Percentiles rank a stretch among this genome's conserved stretches.
phyloP scores from a whole-genome alignment of 2,113 vertebrate species.

The Scomber japonicus region DNA sequence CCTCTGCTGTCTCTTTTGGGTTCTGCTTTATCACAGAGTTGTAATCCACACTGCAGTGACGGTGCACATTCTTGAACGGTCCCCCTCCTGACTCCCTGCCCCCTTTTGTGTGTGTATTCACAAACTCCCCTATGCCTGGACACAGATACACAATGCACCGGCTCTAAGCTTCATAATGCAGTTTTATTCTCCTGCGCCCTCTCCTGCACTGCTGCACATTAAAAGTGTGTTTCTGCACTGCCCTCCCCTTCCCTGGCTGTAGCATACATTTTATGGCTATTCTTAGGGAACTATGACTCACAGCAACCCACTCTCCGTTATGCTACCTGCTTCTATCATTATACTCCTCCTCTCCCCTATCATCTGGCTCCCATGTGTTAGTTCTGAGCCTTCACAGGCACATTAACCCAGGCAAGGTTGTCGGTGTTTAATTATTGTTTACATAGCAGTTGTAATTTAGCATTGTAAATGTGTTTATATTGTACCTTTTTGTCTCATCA shows the following conservation, averaged over 20 bases:
- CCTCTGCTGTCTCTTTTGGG: constrained; percentile 70
- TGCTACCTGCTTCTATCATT: constrained; percentile 62
- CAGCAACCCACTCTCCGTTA: constrained; percentile 60
- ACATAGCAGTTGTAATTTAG: no score
- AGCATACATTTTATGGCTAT: constrained; percentile 49
- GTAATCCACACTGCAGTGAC: constrained; percentile 68
- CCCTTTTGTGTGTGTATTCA: constrained; percentile 7
- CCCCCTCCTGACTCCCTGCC: constrained; percentile 12
- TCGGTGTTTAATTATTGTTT: not conserved
- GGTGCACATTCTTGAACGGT: constrained; percentile 72
- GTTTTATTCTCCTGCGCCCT: not conserved
- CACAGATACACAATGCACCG: not conserved
- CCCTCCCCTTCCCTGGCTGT: constrained; percentile 15
- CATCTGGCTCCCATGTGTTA: constrained; percentile 56
- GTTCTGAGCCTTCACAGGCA: constrained; percentile 21
- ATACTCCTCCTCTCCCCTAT: constrained; percentile 48
- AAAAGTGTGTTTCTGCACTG: constrained; percentile 10
- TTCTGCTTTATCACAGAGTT: constrained; percentile 26
- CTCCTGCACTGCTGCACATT: constrained; percentile 21
- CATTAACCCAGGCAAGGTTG: constrained; percentile 3
- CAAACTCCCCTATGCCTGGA: not conserved
- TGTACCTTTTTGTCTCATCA: constrained; percentile 9
- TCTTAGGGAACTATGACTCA: constrained; percentile 71
- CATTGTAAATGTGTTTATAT: no score
- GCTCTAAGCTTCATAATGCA: constrained; percentile 14